Base-by-base conservation (phyloP, 2,888 invertebrate genomes). In the Dicycla oo region DNA sequence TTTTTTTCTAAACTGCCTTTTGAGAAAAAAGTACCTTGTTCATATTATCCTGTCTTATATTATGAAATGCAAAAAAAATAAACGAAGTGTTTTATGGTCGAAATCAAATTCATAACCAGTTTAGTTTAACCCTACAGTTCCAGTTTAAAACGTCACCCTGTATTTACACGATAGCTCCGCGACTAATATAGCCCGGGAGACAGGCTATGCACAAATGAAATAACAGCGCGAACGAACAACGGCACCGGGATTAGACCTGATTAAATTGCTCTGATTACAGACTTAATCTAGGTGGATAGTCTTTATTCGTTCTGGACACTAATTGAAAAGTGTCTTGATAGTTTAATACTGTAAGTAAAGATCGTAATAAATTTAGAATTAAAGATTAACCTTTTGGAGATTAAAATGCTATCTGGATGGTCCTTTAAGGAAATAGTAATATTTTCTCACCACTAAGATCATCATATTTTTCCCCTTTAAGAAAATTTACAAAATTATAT, bases 141-240 rank as follows among this genome's bases (percentile, higher is more conserved):
- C 13, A 34, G 34, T 40, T 26, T 11, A 69, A 56, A 72, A 63
- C 4, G 49, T 20, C 63, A 2, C 0, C 45, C 68, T 74, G 30
- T 68, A 58, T 20, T 54, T 34, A 45, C 3, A 65, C 51, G 45
- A 54, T 45, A 67, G 30, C 78, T 64, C 47, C 18, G 47, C 49
- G 26, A 72, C 68, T 82, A 63, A 78, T 79, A 75, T 60, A 74
- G 61, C 69, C 75, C 61, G 20, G 23, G 83, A 53, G 80, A 81
- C 83, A 75, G 51, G 58, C 83, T 66, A 69, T 83, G 71, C 75
- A 83, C 68, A 79, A 80, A 83, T 76, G 76, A 81, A 83, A 72
- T 80, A 80, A 68, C 73, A 73, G 72, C 64, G 79, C 40, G 63
- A 71, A 56, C 67, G 63, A 68, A 68, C 75, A 56, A 57, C 69